These are phyloP conservation scores for Dinomys branickii DNA, from an alignment of 2,113 vertebrate species.

Conservation along the genomic window DNA sequence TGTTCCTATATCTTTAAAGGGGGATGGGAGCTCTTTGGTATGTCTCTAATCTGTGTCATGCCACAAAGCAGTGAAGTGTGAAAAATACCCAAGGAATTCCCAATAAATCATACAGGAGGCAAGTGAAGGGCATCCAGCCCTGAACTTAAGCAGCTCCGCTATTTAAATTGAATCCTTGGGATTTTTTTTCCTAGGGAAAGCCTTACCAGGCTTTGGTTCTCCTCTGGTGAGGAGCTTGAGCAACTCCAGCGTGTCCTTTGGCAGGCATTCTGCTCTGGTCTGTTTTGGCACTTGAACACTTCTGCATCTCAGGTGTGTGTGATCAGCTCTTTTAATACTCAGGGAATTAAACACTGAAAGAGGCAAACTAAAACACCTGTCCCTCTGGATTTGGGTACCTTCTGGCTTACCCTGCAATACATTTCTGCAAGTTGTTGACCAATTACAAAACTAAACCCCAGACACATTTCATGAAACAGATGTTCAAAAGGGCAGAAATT, in stretches of 20 bases:
- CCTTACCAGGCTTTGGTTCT: background rate
- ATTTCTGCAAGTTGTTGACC: background rate
- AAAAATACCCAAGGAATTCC: conserved; percentile 71
- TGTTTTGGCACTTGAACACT: background rate
- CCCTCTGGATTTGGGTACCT: background rate
- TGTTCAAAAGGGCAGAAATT: background rate
- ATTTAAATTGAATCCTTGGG: background rate
- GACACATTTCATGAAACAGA: conserved; percentile 19
- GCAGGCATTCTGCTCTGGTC: background rate
- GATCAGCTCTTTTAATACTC: background rate
- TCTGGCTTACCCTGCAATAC: background rate
- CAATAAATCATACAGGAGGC: conserved; percentile 61
- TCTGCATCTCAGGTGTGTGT: background rate
- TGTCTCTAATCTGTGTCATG: conserved; percentile 69
- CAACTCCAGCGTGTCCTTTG: background rate
- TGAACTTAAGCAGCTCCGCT: conserved; percentile 10
- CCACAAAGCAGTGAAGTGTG: conserved; percentile 66
- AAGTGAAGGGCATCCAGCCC: conserved; percentile 51
- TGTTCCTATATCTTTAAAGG: conserved; percentile 66
- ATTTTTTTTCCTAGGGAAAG: background rate
- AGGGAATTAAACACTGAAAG: conserved; percentile 23
- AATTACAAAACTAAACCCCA: background rate
- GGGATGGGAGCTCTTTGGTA: conserved; percentile 39
- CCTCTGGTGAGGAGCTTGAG: background rate
- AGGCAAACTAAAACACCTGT: background rate